Evolutionary conservation across 2,888 invertebrate species (phyloP).

Genomic region (Chaetogeoica ovagalla): DNA sequence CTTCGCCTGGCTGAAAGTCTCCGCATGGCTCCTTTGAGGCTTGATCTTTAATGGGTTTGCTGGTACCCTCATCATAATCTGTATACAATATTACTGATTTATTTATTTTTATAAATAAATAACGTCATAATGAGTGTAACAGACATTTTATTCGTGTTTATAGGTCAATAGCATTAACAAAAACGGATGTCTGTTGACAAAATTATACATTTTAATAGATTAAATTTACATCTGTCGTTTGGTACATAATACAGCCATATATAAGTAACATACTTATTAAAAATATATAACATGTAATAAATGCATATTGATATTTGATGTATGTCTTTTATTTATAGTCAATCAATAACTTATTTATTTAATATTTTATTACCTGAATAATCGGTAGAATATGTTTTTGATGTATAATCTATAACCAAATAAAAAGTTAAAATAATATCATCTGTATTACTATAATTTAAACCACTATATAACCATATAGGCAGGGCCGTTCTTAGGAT

Average conservation of each 20-base stretch:
- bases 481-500: no score
- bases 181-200: not conserved
- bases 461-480: no score
- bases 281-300: no score
- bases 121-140: not conserved
- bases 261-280: no score
- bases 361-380: conserved; percentile 5
- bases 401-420: conserved; percentile 12
- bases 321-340: not conserved
- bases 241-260: no score
- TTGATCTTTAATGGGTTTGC: conserved; percentile 32
- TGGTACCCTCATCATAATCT: conserved; percentile 46
- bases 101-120: not conserved
- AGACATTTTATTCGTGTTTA: not conserved
- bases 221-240: not conserved
- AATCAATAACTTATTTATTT: not conserved
- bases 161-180: not conserved
- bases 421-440: not conserved
- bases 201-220: not conserved
- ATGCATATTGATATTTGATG: not conserved
- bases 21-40: conserved; percentile 62
- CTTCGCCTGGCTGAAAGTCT: conserved; percentile 69
- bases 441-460: not conserved
- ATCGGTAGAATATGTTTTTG: conserved; percentile 10
- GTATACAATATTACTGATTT: not conserved